Evolutionary conservation across 2,888 invertebrate species (phyloP).

Genomic region (Vanessa cardui): DNA sequence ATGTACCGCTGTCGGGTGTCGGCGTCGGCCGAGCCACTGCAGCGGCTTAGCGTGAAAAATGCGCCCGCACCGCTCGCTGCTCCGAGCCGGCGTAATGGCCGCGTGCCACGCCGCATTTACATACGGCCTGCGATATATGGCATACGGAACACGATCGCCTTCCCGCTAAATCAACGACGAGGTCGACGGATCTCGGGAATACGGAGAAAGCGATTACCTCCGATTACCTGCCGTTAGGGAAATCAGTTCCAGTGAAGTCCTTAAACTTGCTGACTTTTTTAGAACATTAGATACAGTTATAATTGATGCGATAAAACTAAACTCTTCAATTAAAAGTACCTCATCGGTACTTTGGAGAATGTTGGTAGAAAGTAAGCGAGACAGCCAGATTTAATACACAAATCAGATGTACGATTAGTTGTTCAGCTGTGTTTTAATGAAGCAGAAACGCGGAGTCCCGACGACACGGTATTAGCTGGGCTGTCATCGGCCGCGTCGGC

Average conservation of each 20-base stretch:
- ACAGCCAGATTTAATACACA: not conserved
- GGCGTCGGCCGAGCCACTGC: constrained; percentile 16
- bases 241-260: constrained; percentile 11
- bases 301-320: not conserved
- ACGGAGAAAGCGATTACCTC: constrained; percentile 18
- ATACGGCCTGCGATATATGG: constrained; percentile 17
- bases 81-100: constrained; percentile 10
- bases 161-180: constrained; percentile 8
- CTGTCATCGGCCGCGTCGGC: constrained; percentile 1
- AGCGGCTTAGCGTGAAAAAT: constrained; percentile 29
- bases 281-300: not conserved
- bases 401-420: not conserved
- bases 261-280: constrained; percentile 9
- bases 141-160: constrained; percentile 12
- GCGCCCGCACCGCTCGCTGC: constrained; percentile 10
- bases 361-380: not conserved
- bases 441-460: constrained; percentile 2
- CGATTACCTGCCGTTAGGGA: constrained; percentile 24
- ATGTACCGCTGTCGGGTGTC: constrained; percentile 21
- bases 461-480: constrained; percentile 6
- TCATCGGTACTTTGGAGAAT: too few species aligned
- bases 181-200: constrained; percentile 3
- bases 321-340: too few species aligned
- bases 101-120: constrained; percentile 24
- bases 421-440: constrained; percentile 7